Conservation (phyloP, 2,888 invertebrate genomes). For the Drosophila koepferae region DNA sequence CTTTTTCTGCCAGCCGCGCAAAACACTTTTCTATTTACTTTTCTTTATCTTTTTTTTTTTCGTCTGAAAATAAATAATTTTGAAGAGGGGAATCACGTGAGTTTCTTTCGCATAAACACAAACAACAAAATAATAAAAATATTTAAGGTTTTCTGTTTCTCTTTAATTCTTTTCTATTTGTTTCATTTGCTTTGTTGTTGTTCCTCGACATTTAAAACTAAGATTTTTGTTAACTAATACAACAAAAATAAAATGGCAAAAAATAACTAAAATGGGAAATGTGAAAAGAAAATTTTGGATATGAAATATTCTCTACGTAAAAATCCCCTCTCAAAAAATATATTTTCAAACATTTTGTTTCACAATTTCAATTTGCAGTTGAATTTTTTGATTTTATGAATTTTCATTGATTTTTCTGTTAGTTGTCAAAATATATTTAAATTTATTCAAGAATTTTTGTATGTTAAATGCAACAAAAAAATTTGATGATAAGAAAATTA, state of each 20-base stretch:
- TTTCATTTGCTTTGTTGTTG: slow-evolving; percentile 12
- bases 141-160: slow-evolving; percentile 60
- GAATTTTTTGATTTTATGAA: not conserved
- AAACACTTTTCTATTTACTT: slow-evolving; percentile 71
- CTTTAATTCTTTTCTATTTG: not conserved
- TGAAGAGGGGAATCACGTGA: slow-evolving; percentile 85
- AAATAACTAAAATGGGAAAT: slow-evolving; percentile 49
- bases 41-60: slow-evolving; percentile 36
- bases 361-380: slow-evolving; percentile 17
- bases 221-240: slow-evolving; percentile 31
- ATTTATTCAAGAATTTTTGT: not conserved
- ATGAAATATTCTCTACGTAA: slow-evolving; percentile 59
- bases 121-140: slow-evolving; percentile 72
- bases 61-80: slow-evolving; percentile 85
- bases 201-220: slow-evolving; percentile 65
- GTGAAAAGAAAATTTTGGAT: slow-evolving; percentile 31
- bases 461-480: not conserved
- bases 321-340: slow-evolving; percentile 83
- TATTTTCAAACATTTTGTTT: slow-evolving; percentile 62
- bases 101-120: slow-evolving; percentile 80
- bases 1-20: slow-evolving; percentile 59
- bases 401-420: slow-evolving; percentile 9
- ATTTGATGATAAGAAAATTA: not conserved
- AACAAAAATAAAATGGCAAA: slow-evolving; percentile 21
- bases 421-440: slow-evolving; percentile 5